These are phyloP conservation scores for Dryoscopus gambensis DNA, from an alignment of 2,113 vertebrate species.

Conservation along the genomic window DNA sequence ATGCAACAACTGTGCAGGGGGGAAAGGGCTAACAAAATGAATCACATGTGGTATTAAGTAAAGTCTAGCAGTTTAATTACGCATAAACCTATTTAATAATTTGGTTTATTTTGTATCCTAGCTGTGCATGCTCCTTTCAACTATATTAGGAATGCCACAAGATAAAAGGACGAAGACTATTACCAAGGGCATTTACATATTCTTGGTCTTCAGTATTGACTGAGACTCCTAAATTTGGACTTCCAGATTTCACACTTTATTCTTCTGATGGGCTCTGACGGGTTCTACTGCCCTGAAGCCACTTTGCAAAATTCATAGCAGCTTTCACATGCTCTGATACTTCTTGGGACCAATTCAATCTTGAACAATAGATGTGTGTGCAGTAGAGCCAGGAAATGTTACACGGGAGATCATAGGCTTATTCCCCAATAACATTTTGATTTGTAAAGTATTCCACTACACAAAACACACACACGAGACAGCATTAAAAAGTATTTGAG, in stretches of 20 bases:
- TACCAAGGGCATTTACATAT: conserved; percentile 10
- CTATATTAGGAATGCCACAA: background rate
- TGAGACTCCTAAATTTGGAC: conserved; percentile 65
- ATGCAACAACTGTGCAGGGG: background rate
- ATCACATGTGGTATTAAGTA: background rate
- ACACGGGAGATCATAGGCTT: conserved; percentile 54
- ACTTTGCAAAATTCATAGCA: conserved; percentile 75
- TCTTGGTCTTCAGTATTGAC: conserved; percentile 34
- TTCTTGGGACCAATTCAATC: conserved; percentile 79
- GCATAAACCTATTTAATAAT: conserved; percentile 23
- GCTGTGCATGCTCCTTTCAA: background rate
- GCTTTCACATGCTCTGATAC: conserved; percentile 72
- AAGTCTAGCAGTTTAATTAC: conserved; percentile 40
- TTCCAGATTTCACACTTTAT: conserved; percentile 66
- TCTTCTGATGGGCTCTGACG: conserved; percentile 73
- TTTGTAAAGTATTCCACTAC: conserved; percentile 65
- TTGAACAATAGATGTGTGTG: conserved; percentile 70
- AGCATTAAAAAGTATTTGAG: conserved; percentile 71
- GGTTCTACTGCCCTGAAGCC: conserved; percentile 71
- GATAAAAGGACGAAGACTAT: background rate
- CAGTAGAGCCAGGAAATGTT: conserved; percentile 51
- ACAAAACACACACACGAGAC: conserved; percentile 63
- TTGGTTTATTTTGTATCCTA: background rate
- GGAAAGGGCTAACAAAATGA: background rate
- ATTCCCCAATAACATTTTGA: conserved; percentile 63